phyloP scores from a whole-genome alignment of 1,140 invertebrate species.

The Ceratosolen fusciceps region DNA sequence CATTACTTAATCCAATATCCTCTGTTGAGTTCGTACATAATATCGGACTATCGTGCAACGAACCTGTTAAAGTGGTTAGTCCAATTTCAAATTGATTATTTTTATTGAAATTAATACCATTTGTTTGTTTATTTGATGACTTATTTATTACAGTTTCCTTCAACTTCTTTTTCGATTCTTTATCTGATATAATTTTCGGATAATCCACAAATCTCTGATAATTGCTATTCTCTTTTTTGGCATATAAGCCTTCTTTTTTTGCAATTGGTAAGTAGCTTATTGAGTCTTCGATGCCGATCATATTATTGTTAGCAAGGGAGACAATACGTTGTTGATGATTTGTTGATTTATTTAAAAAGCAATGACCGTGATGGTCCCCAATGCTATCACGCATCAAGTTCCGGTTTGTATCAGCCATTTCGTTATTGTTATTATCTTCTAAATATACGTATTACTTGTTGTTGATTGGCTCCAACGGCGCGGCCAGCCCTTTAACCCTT shows the following conservation, averaged over 20 bases:
- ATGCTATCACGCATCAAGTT: constrained; percentile 47
- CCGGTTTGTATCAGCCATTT: constrained; percentile 58
- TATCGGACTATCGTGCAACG: constrained; percentile 61
- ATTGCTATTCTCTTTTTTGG: constrained; percentile 50
- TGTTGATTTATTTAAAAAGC: not conserved
- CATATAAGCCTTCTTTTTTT: constrained; percentile 51
- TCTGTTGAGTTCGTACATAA: constrained; percentile 56
- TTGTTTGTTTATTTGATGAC: not conserved
- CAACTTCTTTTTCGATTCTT: constrained; percentile 21
- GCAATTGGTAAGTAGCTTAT: not conserved
- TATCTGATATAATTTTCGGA: constrained; percentile 20
- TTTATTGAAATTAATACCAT: too few relatives aligned
- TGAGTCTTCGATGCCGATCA: not conserved
- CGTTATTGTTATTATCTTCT: constrained; percentile 50
- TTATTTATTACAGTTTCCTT: not conserved
- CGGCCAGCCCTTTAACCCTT: constrained; percentile 65
- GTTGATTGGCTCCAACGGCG: constrained; percentile 64
- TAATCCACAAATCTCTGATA: constrained; percentile 47
- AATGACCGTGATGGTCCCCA: constrained; percentile 28
- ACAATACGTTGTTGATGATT: constrained; percentile 1
- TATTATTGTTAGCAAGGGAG: constrained; percentile 21
- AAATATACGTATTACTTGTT: constrained; percentile 60
- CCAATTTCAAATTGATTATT: constrained; percentile 1
- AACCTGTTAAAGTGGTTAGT: constrained; percentile 65
- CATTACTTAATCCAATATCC: not conserved